phyloP scores from a whole-genome alignment of 2,113 vertebrate genomes.

The Mohoua ochrocephala region DNA sequence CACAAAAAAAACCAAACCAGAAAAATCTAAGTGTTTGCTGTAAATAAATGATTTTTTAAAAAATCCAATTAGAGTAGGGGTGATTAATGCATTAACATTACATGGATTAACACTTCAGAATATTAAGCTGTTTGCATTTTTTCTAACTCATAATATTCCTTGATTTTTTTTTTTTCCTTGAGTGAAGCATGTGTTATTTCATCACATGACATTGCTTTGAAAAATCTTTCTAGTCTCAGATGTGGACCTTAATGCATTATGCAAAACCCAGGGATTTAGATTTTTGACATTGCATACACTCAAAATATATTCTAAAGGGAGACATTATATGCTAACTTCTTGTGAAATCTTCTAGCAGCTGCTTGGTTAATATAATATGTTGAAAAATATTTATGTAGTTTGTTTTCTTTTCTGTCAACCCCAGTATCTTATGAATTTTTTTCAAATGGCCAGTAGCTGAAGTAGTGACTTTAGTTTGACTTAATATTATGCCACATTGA shows the following conservation, averaged over 20 bases:
- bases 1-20: not conserved
- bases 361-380: slow-evolving; percentile 86
- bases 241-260: slow-evolving; percentile 85
- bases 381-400: slow-evolving; percentile 87
- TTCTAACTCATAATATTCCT: slow-evolving; percentile 54
- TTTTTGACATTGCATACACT: slow-evolving; percentile 81
- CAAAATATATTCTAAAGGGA: slow-evolving; percentile 82
- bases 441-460: slow-evolving; percentile 84
- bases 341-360: slow-evolving; percentile 80
- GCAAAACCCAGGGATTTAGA: slow-evolving; percentile 82
- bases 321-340: slow-evolving; percentile 85
- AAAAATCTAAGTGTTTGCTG: slow-evolving; percentile 16
- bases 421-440: slow-evolving; percentile 78
- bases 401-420: slow-evolving; percentile 85
- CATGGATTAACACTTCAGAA: slow-evolving; percentile 50
- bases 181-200: slow-evolving; percentile 70
- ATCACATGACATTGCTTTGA: slow-evolving; percentile 80
- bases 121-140: slow-evolving; percentile 40
- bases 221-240: slow-evolving; percentile 78
- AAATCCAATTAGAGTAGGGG: slow-evolving; percentile 21
- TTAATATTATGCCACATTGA: slow-evolving; percentile 85
- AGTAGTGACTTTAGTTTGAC: slow-evolving; percentile 84
- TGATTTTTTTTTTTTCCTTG: slow-evolving; percentile 49
- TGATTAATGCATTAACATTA: slow-evolving; percentile 30
- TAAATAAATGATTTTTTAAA: slow-evolving; percentile 27